phyloP scores from a whole-genome alignment of 2,888 invertebrate species.

The Diaprepes abbreviatus region DNA sequence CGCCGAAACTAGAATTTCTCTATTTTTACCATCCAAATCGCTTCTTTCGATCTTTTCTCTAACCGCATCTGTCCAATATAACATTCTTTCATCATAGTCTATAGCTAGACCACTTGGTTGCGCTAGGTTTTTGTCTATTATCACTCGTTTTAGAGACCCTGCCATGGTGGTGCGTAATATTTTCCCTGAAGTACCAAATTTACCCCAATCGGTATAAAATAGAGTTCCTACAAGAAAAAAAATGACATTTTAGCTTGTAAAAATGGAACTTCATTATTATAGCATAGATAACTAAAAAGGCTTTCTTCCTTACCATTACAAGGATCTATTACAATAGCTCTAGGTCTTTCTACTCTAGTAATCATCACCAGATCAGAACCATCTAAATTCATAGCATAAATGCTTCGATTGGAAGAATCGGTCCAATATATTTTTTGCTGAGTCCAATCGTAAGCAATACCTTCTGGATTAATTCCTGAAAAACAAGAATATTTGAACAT shows the following conservation, averaged over 20 bases:
- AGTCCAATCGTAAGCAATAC: slow-evolving; percentile 97
- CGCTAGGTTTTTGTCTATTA: slow-evolving; percentile 90
- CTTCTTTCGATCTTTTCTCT: slow-evolving; percentile 95
- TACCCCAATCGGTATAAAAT: slow-evolving; percentile 97
- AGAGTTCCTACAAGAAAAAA: slow-evolving; percentile 71
- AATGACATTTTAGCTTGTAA: no score
- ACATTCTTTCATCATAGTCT: slow-evolving; percentile 92
- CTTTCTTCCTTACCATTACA: slow-evolving; percentile 80
- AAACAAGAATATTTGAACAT: not conserved
- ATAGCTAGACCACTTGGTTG: slow-evolving; percentile 97
- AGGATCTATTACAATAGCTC: slow-evolving; percentile 96
- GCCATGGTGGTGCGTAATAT: slow-evolving; percentile 97
- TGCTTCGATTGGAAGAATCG: slow-evolving; percentile 93
- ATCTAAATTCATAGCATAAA: slow-evolving; percentile 94
- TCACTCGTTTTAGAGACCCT: slow-evolving; percentile 89
- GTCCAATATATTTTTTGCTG: slow-evolving; percentile 98
- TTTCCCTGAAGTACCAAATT: slow-evolving; percentile 92
- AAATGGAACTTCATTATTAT: no score
- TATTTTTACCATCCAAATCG: slow-evolving; percentile 86
- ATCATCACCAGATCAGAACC: slow-evolving; percentile 92
- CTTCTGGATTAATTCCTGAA: slow-evolving; percentile 88
- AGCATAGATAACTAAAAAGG: not conserved
- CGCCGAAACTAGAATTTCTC: slow-evolving; percentile 88
- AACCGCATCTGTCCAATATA: slow-evolving; percentile 98
- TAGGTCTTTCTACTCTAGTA: slow-evolving; percentile 90